Evolutionary conservation across 2,113 vertebrate genomes (phyloP).

Genomic region (Psephotus haematonotus): DNA sequence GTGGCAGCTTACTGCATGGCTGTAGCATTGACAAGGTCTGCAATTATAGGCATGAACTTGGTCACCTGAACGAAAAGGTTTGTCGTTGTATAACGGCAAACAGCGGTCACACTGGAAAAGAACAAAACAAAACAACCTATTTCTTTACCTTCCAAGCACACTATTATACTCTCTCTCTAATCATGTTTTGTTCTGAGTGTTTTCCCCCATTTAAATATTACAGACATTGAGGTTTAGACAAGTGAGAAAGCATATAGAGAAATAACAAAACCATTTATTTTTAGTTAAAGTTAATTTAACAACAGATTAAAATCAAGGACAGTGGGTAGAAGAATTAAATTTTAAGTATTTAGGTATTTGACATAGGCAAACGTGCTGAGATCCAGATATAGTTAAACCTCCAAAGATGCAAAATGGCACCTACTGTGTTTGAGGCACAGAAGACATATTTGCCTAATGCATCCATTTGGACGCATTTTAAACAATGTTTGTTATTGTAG

Average conservation of each 20-base stretch:
- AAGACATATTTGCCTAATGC: neutral
- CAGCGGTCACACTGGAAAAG: constrained; percentile 83
- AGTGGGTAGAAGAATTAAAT: neutral
- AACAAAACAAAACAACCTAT: neutral
- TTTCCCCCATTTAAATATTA: neutral
- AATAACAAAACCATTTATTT: neutral
- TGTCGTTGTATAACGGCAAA: constrained; percentile 86
- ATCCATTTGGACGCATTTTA: neutral
- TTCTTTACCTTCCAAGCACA: neutral
- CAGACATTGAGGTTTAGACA: neutral
- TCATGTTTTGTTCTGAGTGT: neutral
- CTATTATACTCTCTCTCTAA: neutral
- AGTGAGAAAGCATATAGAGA: neutral
- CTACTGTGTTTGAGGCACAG: neutral
- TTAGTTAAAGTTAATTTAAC: neutral
- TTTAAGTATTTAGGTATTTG: neutral
- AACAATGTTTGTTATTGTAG: neutral
- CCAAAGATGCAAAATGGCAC: neutral
- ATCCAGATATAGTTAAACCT: neutral
- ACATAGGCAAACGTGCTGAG: accelerated
- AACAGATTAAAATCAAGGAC: neutral
- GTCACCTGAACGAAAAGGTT: constrained; percentile 86
- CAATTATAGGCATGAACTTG: constrained; percentile 84
- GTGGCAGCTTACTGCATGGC: constrained; percentile 86
- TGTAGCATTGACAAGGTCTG: constrained; percentile 84